Evolutionary conservation across 2,888 invertebrate genomes (phyloP).

Genomic region (Tanytarsus gracilentus): DNA sequence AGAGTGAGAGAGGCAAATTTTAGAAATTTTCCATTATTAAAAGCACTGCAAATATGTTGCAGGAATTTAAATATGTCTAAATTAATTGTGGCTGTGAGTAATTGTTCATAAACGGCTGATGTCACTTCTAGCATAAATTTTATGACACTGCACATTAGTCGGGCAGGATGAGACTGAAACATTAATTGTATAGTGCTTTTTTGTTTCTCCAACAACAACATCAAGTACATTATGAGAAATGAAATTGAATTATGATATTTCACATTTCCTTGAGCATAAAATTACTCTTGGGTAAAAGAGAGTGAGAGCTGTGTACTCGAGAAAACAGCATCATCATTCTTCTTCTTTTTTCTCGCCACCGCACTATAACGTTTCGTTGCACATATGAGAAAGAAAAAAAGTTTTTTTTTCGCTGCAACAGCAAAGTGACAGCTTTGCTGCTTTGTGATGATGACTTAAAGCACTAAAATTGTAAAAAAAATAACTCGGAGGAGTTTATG

Average conservation of each 20-base stretch:
- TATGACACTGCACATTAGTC: too few species aligned
- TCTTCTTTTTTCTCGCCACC: not conserved
- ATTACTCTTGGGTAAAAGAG: slow-evolving; percentile 22
- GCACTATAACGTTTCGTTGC: too few species aligned
- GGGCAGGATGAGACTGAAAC: too few species aligned
- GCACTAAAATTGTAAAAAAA: not conserved
- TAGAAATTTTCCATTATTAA: not conserved
- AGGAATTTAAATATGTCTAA: not conserved
- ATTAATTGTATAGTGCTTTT: not conserved
- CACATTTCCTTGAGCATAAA: slow-evolving; percentile 21
- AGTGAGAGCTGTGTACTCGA: not conserved
- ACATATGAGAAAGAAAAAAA: too few species aligned
- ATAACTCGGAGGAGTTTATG: not conserved
- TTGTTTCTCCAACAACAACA: not conserved
- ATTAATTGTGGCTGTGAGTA: not conserved
- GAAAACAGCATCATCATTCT: slow-evolving; percentile 8
- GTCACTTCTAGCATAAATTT: not conserved
- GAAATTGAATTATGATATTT: slow-evolving; percentile 25
- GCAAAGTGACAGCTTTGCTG: too few species aligned
- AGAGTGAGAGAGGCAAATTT: too few species aligned
- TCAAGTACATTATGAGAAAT: not conserved
- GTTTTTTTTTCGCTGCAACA: too few species aligned
- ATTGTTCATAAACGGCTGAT: not conserved
- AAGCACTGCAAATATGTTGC: not conserved
- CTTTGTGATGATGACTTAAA: not conserved